phyloP scores from a whole-genome alignment of 2,797 vertebrate genomes.

The Salmo trutta region DNA sequence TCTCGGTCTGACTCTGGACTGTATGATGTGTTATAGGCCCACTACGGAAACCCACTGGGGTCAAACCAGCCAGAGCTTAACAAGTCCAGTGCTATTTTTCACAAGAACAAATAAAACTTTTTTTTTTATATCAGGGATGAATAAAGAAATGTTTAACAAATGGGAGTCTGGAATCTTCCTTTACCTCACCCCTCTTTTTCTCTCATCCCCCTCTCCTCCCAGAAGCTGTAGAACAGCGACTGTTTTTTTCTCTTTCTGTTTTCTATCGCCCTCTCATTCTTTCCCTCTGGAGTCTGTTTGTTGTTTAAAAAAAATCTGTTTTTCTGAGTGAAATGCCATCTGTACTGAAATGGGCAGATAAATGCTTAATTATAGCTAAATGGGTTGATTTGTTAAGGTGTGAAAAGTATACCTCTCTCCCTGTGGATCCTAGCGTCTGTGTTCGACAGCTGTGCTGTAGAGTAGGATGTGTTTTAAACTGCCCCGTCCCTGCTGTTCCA shows the following conservation, averaged over 20 bases:
- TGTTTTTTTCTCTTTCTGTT: not conserved
- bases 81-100: constrained; percentile 69
- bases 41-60: constrained; percentile 25
- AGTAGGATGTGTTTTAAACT: no score
- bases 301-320: not conserved
- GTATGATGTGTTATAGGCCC: constrained; percentile 19
- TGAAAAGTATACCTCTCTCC: constrained; percentile 14
- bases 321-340: constrained; percentile 18
- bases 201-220: constrained; percentile 5
- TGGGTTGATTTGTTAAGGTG: constrained; percentile 42
- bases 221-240: not conserved
- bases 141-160: constrained; percentile 78
- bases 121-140: constrained; percentile 72
- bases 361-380: constrained; percentile 52
- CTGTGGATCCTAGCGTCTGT: not conserved
- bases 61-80: constrained; percentile 51
- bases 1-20: constrained; percentile 27
- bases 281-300: not conserved
- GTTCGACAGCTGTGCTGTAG: not conserved
- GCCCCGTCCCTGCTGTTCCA: not conserved
- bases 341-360: constrained; percentile 36
- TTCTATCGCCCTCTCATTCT: not conserved
- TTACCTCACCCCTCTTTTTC: constrained; percentile 1
- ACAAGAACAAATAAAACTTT: constrained; percentile 56
- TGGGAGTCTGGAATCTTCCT: not conserved